Conservation (phyloP, 2,888 invertebrate species). For the Ommatoiulus sabulosus region DNA sequence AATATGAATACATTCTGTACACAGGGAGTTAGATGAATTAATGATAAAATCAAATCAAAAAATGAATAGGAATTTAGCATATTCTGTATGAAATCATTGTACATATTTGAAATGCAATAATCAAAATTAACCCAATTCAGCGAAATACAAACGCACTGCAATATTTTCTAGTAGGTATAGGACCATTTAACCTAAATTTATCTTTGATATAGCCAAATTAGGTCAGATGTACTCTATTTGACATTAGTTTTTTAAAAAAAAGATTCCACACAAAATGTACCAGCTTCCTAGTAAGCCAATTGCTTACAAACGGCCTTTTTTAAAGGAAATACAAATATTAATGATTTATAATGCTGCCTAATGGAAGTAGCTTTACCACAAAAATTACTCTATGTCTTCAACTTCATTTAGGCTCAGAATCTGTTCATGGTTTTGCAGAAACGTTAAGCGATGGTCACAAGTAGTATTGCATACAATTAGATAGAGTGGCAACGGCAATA, state of each 20-base stretch:
- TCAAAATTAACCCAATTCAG: no score
- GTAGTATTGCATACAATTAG: neutral
- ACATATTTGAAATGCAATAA: no score
- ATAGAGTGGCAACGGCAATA: neutral
- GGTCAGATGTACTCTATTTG: neutral
- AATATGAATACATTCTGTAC: constrained; percentile 33
- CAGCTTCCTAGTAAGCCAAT: neutral
- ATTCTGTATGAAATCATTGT: neutral
- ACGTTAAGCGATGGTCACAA: neutral
- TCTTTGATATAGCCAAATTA: neutral
- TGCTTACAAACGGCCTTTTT: neutral
- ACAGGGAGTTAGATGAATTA: constrained; percentile 1
- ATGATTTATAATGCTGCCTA: neutral
- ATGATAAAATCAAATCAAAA: constrained; percentile 15
- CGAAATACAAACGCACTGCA: no score
- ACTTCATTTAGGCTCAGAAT: neutral
- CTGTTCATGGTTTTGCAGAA: neutral
- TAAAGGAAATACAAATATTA: neutral
- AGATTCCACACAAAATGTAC: neutral
- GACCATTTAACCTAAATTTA: neutral
- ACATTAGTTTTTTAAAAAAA: neutral
- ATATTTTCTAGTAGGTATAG: no score
- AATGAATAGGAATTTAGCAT: neutral
- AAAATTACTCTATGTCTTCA: neutral
- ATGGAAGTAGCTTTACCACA: neutral